A percentile compares a stretch with the other conserved stretches of the same genome.
phyloP scores from a whole-genome alignment of 2,888 invertebrate species.

The Temnothorax unifasciatus region DNA sequence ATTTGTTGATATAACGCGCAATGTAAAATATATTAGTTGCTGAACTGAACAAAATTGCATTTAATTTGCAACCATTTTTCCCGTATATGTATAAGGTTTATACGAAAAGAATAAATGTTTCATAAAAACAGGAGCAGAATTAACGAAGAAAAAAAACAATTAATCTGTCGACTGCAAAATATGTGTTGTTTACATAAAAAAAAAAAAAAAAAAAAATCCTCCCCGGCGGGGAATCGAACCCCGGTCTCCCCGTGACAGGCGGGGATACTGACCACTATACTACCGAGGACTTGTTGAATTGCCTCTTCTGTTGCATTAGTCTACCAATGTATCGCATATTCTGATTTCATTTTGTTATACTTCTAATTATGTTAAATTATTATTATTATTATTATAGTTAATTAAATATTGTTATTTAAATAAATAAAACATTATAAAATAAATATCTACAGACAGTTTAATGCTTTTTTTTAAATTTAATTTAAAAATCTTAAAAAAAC shows the following conservation, averaged over 20 bases:
- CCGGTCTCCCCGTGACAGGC: conserved; percentile 70
- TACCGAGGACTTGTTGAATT: conserved; percentile 60
- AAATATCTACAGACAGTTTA: background rate
- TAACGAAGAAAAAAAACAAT: background rate
- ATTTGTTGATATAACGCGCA: background rate
- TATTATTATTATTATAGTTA: background rate
- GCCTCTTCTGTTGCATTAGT: background rate
- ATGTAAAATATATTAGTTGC: conserved; percentile 13
- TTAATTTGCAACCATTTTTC: background rate
- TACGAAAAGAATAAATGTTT: background rate
- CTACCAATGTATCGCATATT: background rate
- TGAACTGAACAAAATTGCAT: background rate
- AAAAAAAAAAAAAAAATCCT: conserved; percentile 55
- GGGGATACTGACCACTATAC: conserved; percentile 69
- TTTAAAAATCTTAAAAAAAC: background rate
- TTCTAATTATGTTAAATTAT: background rate
- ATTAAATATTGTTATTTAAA: background rate
- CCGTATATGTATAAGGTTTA: background rate
- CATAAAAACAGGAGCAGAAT: background rate
- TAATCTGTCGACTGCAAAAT: background rate
- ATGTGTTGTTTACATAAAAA: background rate
- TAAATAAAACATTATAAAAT: conserved; percentile 7
- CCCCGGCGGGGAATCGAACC: conserved; percentile 70
- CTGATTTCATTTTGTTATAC: background rate
- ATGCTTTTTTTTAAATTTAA: background rate